Evolutionary conservation across 2,888 invertebrate genomes (phyloP), one percentile per base, ranked within the genome.

Genomic region (Nomada fucata): DNA sequence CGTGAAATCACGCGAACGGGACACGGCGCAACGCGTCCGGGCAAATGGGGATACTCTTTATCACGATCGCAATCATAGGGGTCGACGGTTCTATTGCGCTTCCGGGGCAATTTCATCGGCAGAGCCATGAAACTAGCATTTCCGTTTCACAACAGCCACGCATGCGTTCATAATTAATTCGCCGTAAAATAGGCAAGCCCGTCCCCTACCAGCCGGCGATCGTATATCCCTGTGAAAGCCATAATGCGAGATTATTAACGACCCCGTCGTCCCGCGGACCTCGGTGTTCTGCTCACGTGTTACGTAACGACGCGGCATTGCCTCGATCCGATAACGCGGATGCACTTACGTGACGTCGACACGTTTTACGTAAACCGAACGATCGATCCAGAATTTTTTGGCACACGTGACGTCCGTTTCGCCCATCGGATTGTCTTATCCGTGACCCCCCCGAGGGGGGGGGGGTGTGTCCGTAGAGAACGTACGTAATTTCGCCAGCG

Each of bases 211-310:
- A 59, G 79, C 50, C 53, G 53, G 55, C 47, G 71, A 53, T 75
- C 77, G 85, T 76, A 71, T 69, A 79, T 53, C 74, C 70, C 77
- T 75, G 70, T 67, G 65, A 84, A 82, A 81, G 70, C 83, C 72
- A 60, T 86, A 81, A 86, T 85, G 72, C 76, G 72, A 53, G 50
- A 68, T 79, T 83, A 89, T 89, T 88, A 89, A 83, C 88, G 79
- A 82, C 78, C 72, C 75, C 20, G 53, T 69, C 77, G 52, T 65
- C 7, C 36, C 60, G 68, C 44, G 73, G 60, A 69, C 42, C 83
- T 75, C 72, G 29, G 20, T 47, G 59, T 79, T 77, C 76, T 36
- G 61, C 63, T 76, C 75, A 74, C 87, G 80, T 82, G 76, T 79
- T 69, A 74, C 78, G 63, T 63, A 80, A 83, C 77, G 72, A 68